These are phyloP conservation scores for Lineus longissimus DNA, from an alignment of 1,140 invertebrate genomes.

Conservation along the genomic window DNA sequence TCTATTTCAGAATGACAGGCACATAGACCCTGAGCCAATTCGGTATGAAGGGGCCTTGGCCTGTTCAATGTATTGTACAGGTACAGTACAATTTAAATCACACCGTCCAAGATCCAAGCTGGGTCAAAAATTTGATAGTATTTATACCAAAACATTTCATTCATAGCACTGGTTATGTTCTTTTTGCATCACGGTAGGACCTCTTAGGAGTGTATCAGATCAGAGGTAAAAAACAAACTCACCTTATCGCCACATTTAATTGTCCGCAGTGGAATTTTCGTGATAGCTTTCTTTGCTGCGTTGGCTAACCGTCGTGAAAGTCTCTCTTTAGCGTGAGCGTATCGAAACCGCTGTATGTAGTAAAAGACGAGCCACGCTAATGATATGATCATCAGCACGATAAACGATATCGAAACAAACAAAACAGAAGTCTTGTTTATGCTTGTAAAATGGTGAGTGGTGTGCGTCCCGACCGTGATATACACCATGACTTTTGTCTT, in stretches of 20 bases:
- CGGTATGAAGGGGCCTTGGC: too few relatives aligned
- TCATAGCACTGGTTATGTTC: too few relatives aligned
- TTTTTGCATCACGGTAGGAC: too few relatives aligned
- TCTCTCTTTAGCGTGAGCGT: conserved; percentile 82
- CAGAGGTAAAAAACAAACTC: too few relatives aligned
- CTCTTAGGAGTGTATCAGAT: too few relatives aligned
- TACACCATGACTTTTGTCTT: conserved; percentile 64
- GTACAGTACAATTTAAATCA: too few relatives aligned
- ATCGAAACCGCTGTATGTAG: conserved; percentile 86
- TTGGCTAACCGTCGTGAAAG: conserved; percentile 74
- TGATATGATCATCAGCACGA: conserved; percentile 89
- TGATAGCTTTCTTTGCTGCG: conserved; percentile 84
- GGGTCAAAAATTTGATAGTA: too few relatives aligned
- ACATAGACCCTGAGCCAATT: too few relatives aligned
- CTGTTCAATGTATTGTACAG: too few relatives aligned
- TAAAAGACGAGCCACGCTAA: conserved; percentile 91
- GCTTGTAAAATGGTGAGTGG: conserved; percentile 10
- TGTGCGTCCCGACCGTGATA: conserved; percentile 60
- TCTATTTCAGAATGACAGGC: too few relatives aligned
- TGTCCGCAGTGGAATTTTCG: conserved; percentile 82
- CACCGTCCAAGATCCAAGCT: too few relatives aligned
- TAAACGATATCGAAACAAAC: conserved; percentile 91
- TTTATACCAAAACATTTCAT: too few relatives aligned
- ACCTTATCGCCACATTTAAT: conserved; percentile 77
- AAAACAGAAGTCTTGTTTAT: conserved; percentile 66